Base-by-base conservation (phyloP, 2,113 vertebrate genomes). In the Tetrax tetrax region DNA sequence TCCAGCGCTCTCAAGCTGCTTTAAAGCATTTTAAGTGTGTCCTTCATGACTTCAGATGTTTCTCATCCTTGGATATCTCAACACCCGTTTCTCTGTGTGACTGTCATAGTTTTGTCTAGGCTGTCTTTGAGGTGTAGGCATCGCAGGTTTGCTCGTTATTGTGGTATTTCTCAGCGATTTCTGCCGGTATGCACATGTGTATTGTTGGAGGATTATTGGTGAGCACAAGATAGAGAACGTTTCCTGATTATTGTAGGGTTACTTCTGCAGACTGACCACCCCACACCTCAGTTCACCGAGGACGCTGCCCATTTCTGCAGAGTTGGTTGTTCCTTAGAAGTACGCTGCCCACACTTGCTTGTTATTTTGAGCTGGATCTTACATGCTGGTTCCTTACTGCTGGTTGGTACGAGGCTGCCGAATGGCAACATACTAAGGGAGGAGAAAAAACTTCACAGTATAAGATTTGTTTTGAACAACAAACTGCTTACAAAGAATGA, bases 381-480 rank as follows among this genome's bases (percentile, higher is more conserved):
- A 35, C 51, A 16, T 18, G 54, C 43, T 21, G 48, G 37, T 53
- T 82, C 50, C 35, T 76, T 38, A 64, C 69, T 91, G n/a, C 69
- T 92, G n/a, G 29, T 63, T 51, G 51, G 61, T 47, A 23, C 17
- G 57, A 91, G 80, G 74, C 86, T 89, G 89, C 48, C 6, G 38
- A 89, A 76, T 54, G 69, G 87, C 74, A 84, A 74, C 74, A 35
- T 59, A 43, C 17, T 50, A 60, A 65, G 38, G 29, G 65, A 87
- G 60, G 12, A 18, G 15, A 63, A 48, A 57, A 79, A 43, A 76
- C 23, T 77, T 90, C 2, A 8, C 41, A 54, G 50, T 69, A 63
- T 92, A 95, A 92, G 92, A 53, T 92, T 87, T 95, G 92, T 89
- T 96, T 94, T 92, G 81, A 93, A 95, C 91, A 95, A 95, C 94